Evolutionary conservation across 2,888 invertebrate species (phyloP), one percentile per base, ranked within the genome.

Genomic region (Neoascia interrupta): DNA sequence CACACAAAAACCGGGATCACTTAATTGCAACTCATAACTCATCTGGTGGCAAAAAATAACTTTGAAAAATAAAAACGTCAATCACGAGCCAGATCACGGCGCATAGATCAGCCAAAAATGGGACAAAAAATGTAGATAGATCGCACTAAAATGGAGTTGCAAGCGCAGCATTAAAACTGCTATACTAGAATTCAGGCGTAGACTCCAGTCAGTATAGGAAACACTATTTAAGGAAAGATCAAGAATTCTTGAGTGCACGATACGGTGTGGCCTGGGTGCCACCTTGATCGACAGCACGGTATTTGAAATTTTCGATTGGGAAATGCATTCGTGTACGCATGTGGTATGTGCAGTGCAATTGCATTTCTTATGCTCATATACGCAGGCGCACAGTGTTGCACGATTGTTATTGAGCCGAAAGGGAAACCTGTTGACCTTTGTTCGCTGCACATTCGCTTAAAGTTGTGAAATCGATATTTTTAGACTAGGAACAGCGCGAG

Each of bases 351-450:
- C 15, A 13, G 10, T 39, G 37, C 28, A 43, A 28, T 36, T 28
- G 66, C 53, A 51, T n/a, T 23, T 49, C 47, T 61, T 34, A 43
- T 23, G 45, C 18, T 26, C 45, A 21, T 45, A 43, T 63, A 13
- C 16, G 6, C 21, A 26, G 21, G 16, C 19, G 15, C 49, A 26
- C n/a, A n/a, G n/a, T n/a, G 11, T 36, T 21, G 36, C 28, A 43
- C n/a, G n/a, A 13, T 45, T 23, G 36, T 54, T 18, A 39, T 11
- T 60, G 21, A 23, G 11, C 53, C 58, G 13, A 58, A 76, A 60
- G 72, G 64, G 64, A 76, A 76, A 76, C 76, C 53, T 45, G 76
- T 60, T 76, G 72, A 76, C 76, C 76, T 76, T 60, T 76, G 56
- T 26, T 47, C 51, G 39, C 3, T 45, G 28, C n/a, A n/a, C n/a